Evolutionary conservation across 2,797 vertebrate species (phyloP), one percentile per base, ranked within the genome.

Genomic region (Acipenser oxyrinchus): DNA sequence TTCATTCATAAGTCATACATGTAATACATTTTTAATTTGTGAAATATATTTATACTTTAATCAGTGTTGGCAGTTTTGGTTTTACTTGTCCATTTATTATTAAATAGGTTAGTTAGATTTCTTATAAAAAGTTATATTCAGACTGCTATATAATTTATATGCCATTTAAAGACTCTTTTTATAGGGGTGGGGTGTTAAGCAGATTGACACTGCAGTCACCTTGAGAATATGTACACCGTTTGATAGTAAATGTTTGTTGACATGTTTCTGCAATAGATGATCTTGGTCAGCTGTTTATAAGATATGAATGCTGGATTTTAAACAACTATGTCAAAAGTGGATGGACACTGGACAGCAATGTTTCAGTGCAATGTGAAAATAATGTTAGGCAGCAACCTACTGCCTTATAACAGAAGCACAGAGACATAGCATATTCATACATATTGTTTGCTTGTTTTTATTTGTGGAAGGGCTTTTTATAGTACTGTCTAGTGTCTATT

Each of bases 41-140:
- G 72, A 84, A 81, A 86, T 81, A 79, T 78, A 84, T 67, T 68
- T 70, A 79, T 76, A 79, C 83, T 87, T 86, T 81, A 83, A 83
- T 87, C 83, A 83, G 81, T 72, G 68, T 74, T 86, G 87, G 84
- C 84, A 84, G 82, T 81, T 87, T 83, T 83, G 82, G 82, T 88
- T 84, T 79, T 80, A 82, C 79, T 76, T 82, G 79, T n/a, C 86
- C 81, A 86, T 88, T 73, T 70, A 85, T 87, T 81, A 85, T 85
- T 86, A 74, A 86, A 63, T 15, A 63, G 74, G 81, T 80, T 80
- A 71, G 71, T 49, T 66, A 58, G 79, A 64, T 62, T 69, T 68
- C 50, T 64, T 18, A 15, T 53, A 49, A 51, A 23, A 9, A 37
- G 6, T 6, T 53, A 60, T 60, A 61, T 57, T 2, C 10, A 10